These are phyloP conservation scores for Ashinkailepas kermadecensis DNA, from an alignment of 2,888 invertebrate genomes.

Conservation along the genomic window DNA sequence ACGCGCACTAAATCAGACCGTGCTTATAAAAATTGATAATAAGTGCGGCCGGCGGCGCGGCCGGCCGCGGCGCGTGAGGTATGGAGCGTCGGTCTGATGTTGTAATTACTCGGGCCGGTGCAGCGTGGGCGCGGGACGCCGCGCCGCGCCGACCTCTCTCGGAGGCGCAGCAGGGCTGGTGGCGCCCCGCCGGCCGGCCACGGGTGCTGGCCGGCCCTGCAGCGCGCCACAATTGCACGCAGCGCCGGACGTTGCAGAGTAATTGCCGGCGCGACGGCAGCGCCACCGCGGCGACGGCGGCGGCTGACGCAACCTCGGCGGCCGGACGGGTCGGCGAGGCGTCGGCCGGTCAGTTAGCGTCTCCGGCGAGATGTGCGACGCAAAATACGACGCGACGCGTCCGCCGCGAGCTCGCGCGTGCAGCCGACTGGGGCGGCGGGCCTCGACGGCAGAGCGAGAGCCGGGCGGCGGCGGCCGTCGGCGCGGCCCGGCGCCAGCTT, in stretches of 20 bases:
- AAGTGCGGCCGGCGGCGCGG: background rate
- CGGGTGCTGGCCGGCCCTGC: background rate
- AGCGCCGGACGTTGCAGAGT: constrained; percentile 20
- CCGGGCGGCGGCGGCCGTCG: background rate
- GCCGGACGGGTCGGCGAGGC: background rate
- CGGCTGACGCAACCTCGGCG: background rate
- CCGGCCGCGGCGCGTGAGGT: background rate
- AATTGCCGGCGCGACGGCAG: background rate
- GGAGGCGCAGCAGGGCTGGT: too few species aligned
- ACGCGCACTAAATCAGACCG: constrained; percentile 17
- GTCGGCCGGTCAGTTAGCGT: background rate
- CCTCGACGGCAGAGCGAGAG: background rate
- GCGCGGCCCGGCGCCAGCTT: background rate
- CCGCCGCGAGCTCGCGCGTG: background rate
- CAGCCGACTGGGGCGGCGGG: background rate
- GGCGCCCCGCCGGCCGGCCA: too few species aligned
- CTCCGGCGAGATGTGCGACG: background rate
- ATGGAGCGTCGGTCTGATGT: constrained; percentile 1
- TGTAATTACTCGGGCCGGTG: constrained; percentile 5
- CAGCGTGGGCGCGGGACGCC: background rate
- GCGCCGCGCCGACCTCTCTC: background rate
- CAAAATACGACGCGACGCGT: background rate
- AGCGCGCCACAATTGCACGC: background rate
- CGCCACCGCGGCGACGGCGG: background rate
- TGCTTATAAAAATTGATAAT: constrained; percentile 22